A percentile compares a stretch with the other conserved stretches of the same genome.
These are phyloP conservation scores for Morpho achilles DNA, from an alignment of 2,888 invertebrate species.

Conservation along the genomic window DNA sequence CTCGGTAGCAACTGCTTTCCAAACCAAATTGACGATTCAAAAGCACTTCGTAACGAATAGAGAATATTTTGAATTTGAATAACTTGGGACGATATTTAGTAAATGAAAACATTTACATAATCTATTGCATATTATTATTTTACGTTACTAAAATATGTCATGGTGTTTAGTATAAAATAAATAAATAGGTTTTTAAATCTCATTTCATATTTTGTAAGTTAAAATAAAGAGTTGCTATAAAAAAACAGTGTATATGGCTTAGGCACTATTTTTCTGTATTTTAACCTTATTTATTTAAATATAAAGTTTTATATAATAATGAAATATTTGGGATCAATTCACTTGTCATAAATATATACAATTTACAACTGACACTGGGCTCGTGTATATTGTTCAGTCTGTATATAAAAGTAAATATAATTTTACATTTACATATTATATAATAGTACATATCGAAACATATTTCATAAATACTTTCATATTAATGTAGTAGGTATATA, in stretches of 20 bases:
- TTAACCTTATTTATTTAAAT: constrained; percentile 10
- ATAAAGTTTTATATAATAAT: not conserved
- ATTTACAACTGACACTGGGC: not conserved
- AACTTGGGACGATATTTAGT: too few species aligned
- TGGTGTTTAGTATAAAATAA: constrained; percentile 27
- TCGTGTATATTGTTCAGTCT: not conserved
- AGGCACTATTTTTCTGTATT: constrained; percentile 27
- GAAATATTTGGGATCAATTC: constrained; percentile 14
- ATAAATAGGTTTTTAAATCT: constrained; percentile 23
- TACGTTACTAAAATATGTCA: constrained; percentile 21
- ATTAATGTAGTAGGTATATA: too few species aligned
- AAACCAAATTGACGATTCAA: too few species aligned
- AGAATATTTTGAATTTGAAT: too few species aligned
- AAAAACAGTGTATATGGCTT: constrained; percentile 24
- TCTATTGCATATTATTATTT: constrained; percentile 4
- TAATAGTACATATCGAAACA: too few species aligned
- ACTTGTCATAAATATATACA: constrained; percentile 11
- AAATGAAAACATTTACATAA: constrained; percentile 4
- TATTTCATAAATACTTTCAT: too few species aligned
- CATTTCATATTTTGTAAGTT: constrained; percentile 12
- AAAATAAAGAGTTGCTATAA: constrained; percentile 19
- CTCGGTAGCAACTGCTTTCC: too few species aligned
- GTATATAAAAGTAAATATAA: too few species aligned
- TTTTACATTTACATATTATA: too few species aligned
- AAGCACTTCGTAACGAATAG: too few species aligned